A percentile compares a stretch with the other conserved stretches of the same genome.
Evolutionary conservation across 2,113 vertebrate genomes (phyloP).

Genomic region (Pangasianodon hypophthalmus): DNA sequence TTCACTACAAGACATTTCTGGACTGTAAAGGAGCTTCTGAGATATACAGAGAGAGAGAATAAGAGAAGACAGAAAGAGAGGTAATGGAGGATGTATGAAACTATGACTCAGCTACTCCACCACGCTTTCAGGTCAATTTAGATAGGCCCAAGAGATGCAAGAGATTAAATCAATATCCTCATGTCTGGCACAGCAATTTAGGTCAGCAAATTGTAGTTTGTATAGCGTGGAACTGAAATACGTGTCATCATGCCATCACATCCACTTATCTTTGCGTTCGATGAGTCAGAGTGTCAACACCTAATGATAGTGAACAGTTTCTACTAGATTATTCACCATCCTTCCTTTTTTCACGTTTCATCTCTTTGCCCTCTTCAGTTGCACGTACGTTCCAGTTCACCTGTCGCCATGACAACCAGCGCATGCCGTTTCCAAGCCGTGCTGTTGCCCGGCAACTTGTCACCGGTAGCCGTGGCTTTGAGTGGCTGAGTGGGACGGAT

Average conservation of each 20-base stretch:
- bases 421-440: constrained; percentile 54
- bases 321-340: not conserved
- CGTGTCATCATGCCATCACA: not conserved
- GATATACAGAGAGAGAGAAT: not conserved
- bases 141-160: not conserved
- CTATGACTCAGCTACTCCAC: constrained; percentile 13
- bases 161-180: not conserved
- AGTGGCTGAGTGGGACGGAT: not conserved
- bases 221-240: not conserved
- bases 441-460: constrained; percentile 66
- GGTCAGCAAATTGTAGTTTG: constrained; percentile 1
- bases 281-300: not conserved
- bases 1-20: constrained; percentile 76
- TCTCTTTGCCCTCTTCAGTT: constrained; percentile 14
- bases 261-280: not conserved
- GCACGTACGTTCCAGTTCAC: constrained; percentile 37
- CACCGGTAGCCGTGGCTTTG: constrained; percentile 44
- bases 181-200: not conserved
- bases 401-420: constrained; percentile 50
- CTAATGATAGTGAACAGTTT: not conserved
- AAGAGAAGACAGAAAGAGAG: not conserved
- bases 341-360: not conserved
- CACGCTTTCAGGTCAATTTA: not conserved
- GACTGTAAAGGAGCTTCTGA: constrained; percentile 61
- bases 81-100: not conserved